phyloP scores from a whole-genome alignment of 2,888 invertebrate genomes.

The Eulithis prunata region DNA sequence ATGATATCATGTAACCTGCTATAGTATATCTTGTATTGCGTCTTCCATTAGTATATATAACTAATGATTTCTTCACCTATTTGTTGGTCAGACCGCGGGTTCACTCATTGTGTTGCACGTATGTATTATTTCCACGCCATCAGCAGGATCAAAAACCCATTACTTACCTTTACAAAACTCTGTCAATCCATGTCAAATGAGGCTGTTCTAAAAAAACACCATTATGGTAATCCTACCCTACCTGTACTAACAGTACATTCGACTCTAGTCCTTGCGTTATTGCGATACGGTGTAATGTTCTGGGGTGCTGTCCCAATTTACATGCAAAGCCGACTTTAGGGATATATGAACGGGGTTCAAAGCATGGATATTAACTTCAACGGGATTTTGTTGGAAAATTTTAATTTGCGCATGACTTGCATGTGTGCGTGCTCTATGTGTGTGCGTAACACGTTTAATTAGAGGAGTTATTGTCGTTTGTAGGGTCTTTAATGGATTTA shows the following conservation, averaged over 20 bases:
- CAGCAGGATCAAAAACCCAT: conserved; percentile 38
- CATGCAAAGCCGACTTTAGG: conserved; percentile 42
- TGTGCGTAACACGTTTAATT: conserved; percentile 24
- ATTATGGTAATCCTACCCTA: conserved; percentile 34
- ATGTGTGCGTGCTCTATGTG: conserved; percentile 21
- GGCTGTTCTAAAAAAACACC: conserved; percentile 30
- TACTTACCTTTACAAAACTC: conserved; percentile 34
- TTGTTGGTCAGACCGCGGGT: too few species aligned
- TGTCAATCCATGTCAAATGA: conserved; percentile 38
- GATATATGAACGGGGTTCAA: conserved; percentile 43
- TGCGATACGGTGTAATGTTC: conserved; percentile 27
- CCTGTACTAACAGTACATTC: conserved; percentile 2
- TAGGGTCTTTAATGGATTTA: conserved; percentile 20
- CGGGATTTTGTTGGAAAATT: conserved; percentile 43
- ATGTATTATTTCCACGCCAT: conserved; percentile 21
- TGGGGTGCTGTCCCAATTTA: conserved; percentile 27
- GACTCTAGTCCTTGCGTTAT: conserved; percentile 11
- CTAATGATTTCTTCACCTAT: too few species aligned
- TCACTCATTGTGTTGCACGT: conserved; percentile 1
- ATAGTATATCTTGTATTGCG: too few species aligned
- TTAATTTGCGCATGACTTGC: conserved; percentile 39
- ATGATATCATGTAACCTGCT: too few species aligned
- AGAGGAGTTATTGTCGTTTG: conserved; percentile 29
- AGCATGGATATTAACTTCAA: conserved; percentile 47
- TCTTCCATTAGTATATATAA: too few species aligned